A percentile compares a stretch with the other conserved stretches of the same genome.
Evolutionary conservation across 2,797 vertebrate species (phyloP).

Genomic region (Triplophysa yarkandensis): DNA sequence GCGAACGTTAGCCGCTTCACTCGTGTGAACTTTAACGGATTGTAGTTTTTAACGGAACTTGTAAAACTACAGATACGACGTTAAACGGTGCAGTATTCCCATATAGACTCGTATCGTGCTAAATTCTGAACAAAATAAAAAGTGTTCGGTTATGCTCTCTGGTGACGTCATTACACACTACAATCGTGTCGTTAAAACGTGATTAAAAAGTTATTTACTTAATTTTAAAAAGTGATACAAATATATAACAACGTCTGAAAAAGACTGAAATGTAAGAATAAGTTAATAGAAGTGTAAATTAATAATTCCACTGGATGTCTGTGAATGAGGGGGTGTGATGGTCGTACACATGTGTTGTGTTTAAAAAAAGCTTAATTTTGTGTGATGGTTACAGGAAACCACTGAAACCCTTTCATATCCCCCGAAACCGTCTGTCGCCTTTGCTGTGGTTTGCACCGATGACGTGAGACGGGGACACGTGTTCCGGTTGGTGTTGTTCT

Average conservation of each 20-base stretch:
- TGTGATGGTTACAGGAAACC: slow-evolving; percentile 16
- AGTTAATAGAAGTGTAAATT: no score
- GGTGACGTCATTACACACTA: no score
- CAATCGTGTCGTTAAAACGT: no score
- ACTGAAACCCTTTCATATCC: slow-evolving; percentile 33
- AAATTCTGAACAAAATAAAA: no score
- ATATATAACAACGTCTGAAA: no score
- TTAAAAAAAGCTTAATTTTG: not conserved
- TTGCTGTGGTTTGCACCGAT: slow-evolving; percentile 63
- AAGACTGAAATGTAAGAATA: no score
- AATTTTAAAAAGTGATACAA: no score
- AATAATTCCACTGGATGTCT: not conserved
- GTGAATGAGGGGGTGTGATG: slow-evolving; percentile 3
- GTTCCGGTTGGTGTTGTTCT: slow-evolving; percentile 51
- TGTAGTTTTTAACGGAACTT: no score
- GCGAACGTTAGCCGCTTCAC: not conserved
- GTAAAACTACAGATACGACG: not conserved
- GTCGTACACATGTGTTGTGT: not conserved
- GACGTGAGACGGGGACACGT: slow-evolving; percentile 63
- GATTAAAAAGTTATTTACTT: no score
- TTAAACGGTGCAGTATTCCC: no score
- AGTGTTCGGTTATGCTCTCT: no score
- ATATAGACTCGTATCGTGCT: no score
- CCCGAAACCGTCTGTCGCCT: slow-evolving; percentile 32
- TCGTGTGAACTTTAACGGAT: not conserved